A percentile compares a stretch with the other conserved stretches of the same genome.
Evolutionary conservation across 2,888 invertebrate genomes (phyloP).

Genomic region (Xylota segnis): DNA sequence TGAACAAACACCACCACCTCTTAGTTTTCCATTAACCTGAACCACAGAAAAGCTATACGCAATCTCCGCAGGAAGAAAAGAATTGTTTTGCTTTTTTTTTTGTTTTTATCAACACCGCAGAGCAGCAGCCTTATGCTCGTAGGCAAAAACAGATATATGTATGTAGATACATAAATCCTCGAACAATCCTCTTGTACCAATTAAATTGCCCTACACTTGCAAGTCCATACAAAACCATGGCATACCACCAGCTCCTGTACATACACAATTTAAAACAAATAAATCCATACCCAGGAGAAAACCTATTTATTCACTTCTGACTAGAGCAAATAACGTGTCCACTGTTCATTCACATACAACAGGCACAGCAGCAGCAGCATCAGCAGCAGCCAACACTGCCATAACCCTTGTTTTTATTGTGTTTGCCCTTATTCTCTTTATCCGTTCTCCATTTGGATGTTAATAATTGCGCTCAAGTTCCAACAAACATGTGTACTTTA

Average conservation of each 20-base stretch:
- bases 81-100: conserved; percentile 25
- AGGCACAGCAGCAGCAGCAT: conserved; percentile 11
- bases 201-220: conserved; percentile 60
- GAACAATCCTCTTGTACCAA: conserved; percentile 58
- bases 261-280: conserved; percentile 65
- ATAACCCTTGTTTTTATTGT: conserved; percentile 30
- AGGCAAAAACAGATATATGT: conserved; percentile 39
- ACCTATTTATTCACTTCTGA: conserved; percentile 50
- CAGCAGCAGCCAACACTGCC: neutral
- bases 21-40: conserved; percentile 47
- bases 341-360: conserved; percentile 48
- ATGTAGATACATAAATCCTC: conserved; percentile 51
- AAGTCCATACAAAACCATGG: neutral
- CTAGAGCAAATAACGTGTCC: conserved; percentile 68
- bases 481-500: conserved; percentile 75
- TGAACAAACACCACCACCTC: conserved; percentile 55
- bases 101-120: no score
- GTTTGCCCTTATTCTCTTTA: conserved; percentile 34
- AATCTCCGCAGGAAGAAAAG: conserved; percentile 19
- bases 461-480: conserved; percentile 72
- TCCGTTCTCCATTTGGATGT: conserved; percentile 61
- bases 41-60: conserved; percentile 1
- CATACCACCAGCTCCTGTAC: conserved; percentile 3
- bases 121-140: neutral
- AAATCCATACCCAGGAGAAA: conserved; percentile 50